These are phyloP conservation scores for Liopterus haemorrhoidalis DNA, from an alignment of 2,888 invertebrate species.

Conservation along the genomic window DNA sequence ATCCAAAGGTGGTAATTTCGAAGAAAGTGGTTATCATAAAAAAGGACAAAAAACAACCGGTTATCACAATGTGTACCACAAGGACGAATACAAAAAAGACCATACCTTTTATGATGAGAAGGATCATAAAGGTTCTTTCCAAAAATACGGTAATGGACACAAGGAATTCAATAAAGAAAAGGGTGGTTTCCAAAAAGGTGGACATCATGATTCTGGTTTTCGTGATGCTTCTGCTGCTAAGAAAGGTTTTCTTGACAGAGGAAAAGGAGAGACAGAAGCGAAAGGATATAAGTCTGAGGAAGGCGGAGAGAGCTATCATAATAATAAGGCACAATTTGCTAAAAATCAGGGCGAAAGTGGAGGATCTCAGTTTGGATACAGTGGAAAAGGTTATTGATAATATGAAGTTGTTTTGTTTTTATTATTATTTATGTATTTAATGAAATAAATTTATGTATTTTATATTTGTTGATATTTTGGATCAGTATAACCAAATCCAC, in stretches of 20 bases:
- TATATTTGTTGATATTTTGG: neutral
- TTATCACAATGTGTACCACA: constrained; percentile 66
- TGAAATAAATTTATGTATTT: constrained; percentile 4
- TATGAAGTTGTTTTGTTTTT: constrained; percentile 10
- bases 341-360: constrained; percentile 50
- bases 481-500: neutral
- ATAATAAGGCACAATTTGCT: constrained; percentile 51
- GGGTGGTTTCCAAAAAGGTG: constrained; percentile 55
- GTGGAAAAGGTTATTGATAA: constrained; percentile 33
- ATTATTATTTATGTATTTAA: constrained; percentile 14
- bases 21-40: constrained; percentile 56
- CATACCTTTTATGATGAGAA: constrained; percentile 70
- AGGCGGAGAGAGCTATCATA: constrained; percentile 53
- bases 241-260: constrained; percentile 55
- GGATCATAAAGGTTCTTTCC: constrained; percentile 59
- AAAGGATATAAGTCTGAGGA: constrained; percentile 54
- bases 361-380: constrained; percentile 49
- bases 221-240: constrained; percentile 51
- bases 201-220: constrained; percentile 50
- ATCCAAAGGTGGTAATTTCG: constrained; percentile 54
- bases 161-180: constrained; percentile 51
- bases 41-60: constrained; percentile 66
- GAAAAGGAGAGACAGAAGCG: constrained; percentile 50
- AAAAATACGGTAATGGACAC: constrained; percentile 56
- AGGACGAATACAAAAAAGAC: constrained; percentile 73